Base-by-base conservation (phyloP, 1,140 invertebrate species). In the Drosophila santomea region DNA sequence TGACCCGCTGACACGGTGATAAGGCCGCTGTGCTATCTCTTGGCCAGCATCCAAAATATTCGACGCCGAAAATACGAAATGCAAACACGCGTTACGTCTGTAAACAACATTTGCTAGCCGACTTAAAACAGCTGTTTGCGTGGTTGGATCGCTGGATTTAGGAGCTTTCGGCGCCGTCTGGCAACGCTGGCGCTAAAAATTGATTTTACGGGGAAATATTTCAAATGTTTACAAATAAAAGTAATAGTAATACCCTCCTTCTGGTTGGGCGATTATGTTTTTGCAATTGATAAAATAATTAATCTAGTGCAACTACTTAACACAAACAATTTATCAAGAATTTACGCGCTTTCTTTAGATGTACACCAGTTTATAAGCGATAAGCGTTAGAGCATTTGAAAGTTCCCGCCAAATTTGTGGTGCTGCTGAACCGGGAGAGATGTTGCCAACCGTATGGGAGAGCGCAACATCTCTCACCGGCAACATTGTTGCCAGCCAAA, bases 1-100 rank as follows among this genome's bases (percentile, higher is more conserved):
- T 15, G 23, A 35, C 48, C 25, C 23, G 4, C 25, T 25, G 25
- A 32, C 32, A 4, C 25, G 2, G 25, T 59, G 60, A 62, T 62
- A 59, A 60, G 56, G 23, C 32, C 57, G 20, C 32, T 43, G 58
- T 45, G 36, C 28, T 64, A 67, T 67, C 59, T 39, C 62, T 50
- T 67, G 47, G 25, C 15, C 36, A 62, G 45, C 63, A 50, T 67
- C 35, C 45, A 12, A 66, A 48, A 28, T 28, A 32, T 32, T 32
- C 32, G 32, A 8, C 32, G 3, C n/a, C n/a, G n/a, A n/a, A 15
- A 15, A 15, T 17, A 28, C 12, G 12, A 48, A 23, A 10, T 35
- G 17, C 14, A 58, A 23, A 61, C 61, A 64, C 48, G 25, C 28
- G 48, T 51, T 15, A 35, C 48, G 28, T 32, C 2, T 10, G n/a